A percentile compares a stretch with the other conserved stretches of the same genome.
Conservation (phyloP, 2,113 vertebrate species). For the Antigone vipio region DNA sequence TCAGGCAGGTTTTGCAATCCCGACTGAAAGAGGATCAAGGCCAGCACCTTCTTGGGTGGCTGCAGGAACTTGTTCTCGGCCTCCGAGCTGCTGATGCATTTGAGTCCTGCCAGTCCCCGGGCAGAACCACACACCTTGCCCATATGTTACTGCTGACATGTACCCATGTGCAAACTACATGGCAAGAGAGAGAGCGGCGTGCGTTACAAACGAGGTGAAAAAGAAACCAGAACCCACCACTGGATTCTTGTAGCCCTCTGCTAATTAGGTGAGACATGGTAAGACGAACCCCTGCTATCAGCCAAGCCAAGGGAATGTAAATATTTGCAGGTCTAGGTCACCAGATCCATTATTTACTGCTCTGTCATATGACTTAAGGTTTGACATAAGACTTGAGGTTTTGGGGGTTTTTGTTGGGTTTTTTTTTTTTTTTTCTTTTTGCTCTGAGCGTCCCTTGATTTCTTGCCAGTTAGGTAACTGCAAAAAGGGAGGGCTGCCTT, state of each 20-base stretch:
- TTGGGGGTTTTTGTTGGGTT: neutral
- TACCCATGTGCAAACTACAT: neutral
- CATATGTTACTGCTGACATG: neutral
- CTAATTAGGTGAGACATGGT: conserved; percentile 67
- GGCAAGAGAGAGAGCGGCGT: neutral
- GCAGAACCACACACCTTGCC: neutral
- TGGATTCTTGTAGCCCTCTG: conserved; percentile 24
- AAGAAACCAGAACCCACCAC: conserved; percentile 26
- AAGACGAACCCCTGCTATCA: conserved; percentile 57
- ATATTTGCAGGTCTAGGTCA: conserved; percentile 66
- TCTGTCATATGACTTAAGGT: neutral
- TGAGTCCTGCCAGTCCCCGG: neutral
- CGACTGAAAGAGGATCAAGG: neutral
- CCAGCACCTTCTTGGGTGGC: neutral
- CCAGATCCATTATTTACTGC: conserved; percentile 61
- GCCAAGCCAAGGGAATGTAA: conserved; percentile 60
- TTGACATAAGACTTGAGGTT: conserved; percentile 40
- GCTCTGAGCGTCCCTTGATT: conserved; percentile 4
- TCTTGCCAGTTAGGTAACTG: neutral
- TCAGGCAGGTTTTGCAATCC: neutral
- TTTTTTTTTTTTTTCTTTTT: neutral
- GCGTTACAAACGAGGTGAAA: conserved; percentile 39
- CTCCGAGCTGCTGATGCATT: neutral
- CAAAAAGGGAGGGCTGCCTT: neutral
- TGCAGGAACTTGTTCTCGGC: neutral